Evolutionary conservation across 2,113 vertebrate genomes (phyloP).

Genomic region (Rhea americana): DNA sequence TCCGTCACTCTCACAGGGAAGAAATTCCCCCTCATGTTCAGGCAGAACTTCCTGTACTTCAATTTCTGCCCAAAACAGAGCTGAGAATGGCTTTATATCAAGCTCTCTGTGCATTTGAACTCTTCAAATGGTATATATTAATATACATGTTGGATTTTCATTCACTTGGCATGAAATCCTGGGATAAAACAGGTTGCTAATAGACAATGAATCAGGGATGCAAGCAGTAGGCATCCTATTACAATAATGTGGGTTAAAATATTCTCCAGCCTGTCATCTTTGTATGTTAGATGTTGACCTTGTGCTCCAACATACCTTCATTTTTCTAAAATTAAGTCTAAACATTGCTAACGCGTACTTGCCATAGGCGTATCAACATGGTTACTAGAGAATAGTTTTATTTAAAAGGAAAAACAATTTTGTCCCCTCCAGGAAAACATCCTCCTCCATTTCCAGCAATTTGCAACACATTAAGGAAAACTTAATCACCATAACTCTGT

Average conservation of each 20-base stretch:
- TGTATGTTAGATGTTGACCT: neutral
- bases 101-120: neutral
- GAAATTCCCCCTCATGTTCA: too few species aligned
- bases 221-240: neutral
- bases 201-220: neutral
- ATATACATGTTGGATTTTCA: neutral
- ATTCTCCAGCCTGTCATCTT: neutral
- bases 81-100: neutral
- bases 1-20: too few species aligned
- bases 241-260: neutral
- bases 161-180: neutral
- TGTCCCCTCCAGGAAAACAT: slow-evolving; percentile 34
- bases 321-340: neutral
- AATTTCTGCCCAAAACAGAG: neutral
- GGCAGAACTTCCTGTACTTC: too few species aligned
- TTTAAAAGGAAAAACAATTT: slow-evolving; percentile 27
- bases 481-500: neutral
- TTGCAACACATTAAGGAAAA: slow-evolving; percentile 29
- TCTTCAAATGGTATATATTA: neutral
- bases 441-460: slow-evolving; percentile 35
- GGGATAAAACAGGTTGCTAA: neutral
- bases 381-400: neutral
- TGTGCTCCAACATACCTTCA: neutral
- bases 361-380: neutral
- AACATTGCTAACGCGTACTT: neutral